Evolutionary conservation across 1,140 invertebrate species (phyloP).

Genomic region (Phymastichus coffea): DNA sequence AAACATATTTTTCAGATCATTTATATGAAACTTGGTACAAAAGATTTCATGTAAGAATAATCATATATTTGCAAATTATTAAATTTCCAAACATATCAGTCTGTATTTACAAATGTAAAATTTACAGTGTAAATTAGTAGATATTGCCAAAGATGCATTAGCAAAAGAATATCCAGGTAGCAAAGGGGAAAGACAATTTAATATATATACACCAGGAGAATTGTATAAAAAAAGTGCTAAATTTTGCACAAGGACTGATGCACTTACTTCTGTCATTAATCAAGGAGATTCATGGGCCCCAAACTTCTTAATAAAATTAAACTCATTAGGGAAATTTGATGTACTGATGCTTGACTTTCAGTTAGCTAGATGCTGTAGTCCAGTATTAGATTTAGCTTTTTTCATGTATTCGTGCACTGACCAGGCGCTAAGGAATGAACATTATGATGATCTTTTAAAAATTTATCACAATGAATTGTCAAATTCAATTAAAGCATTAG

Average conservation of each 20-base stretch:
- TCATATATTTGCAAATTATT: neutral
- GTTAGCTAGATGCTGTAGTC: conserved; percentile 61
- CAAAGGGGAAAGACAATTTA: conserved; percentile 59
- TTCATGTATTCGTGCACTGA: conserved; percentile 65
- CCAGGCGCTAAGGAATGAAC: conserved; percentile 56
- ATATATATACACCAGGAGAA: conserved; percentile 35
- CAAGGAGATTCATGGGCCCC: conserved; percentile 75
- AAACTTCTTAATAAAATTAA: conserved; percentile 66
- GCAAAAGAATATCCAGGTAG: conserved; percentile 62
- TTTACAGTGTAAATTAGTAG: neutral
- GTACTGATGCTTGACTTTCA: conserved; percentile 71
- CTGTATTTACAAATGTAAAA: neutral
- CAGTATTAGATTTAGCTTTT: conserved; percentile 64
- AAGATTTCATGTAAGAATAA: conserved; percentile 57
- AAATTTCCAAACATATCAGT: neutral
- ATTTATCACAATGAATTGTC: conserved; percentile 62
- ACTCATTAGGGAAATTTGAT: conserved; percentile 44
- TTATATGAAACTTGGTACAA: conserved; percentile 63
- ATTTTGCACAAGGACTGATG: conserved; percentile 34
- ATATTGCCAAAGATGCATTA: conserved; percentile 59
- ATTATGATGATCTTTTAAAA: conserved; percentile 61
- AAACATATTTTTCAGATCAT: conserved; percentile 63
- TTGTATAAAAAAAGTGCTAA: conserved; percentile 39
- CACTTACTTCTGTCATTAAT: conserved; percentile 59
- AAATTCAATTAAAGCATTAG: conserved; percentile 58